Evolutionary conservation across 2,797 vertebrate genomes (phyloP), one percentile per base, ranked within the genome.

Genomic region (Zenarchopterus dispar): DNA sequence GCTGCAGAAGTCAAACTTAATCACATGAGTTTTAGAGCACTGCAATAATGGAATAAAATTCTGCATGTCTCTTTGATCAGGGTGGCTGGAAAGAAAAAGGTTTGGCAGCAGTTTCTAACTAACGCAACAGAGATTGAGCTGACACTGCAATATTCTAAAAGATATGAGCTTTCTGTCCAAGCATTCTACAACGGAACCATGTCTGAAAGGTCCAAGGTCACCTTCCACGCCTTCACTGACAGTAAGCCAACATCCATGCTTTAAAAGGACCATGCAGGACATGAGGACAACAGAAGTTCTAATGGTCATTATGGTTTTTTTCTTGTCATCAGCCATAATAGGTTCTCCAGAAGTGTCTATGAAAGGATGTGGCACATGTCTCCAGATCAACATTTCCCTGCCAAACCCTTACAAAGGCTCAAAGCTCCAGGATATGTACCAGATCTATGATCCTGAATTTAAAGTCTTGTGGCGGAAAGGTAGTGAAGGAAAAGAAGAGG

Each of bases 321-420:
- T 58, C 8, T 68, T 44, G 1, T 72, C 1, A 55, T 18, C n/a
- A 93, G 92, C 88, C 9, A 47, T 3, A 48, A 78, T 93, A n/a
- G 73, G 67, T 47, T 73, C 88, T 36, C 87, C 91, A 2, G 0
- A 3, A 0, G 2, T 92, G 1, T 67, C 67, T 8, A 49, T 92
- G 57, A 41, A 46, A 21, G 88, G 86, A 61, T 86, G 78, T 70
- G 89, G 81, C 6, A 55, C 65, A 26, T 88, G 72, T 60, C 75
- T 93, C 16, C 39, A 62, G 0, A 21, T 90, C 43, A 83, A 70
- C 72, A 69, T 92, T 2, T 78, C 87, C 0, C 24, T 88, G 16
- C 82, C 85, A 1, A 0, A 67, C 3, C 6, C 50, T 0, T 36
- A 71, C 56, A 19, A 0, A 0, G 1, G 0, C 0, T 26, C 77